Evolutionary conservation across 2,888 invertebrate species (phyloP), one percentile per base, ranked within the genome.

Genomic region (Stomorhina lunata): DNA sequence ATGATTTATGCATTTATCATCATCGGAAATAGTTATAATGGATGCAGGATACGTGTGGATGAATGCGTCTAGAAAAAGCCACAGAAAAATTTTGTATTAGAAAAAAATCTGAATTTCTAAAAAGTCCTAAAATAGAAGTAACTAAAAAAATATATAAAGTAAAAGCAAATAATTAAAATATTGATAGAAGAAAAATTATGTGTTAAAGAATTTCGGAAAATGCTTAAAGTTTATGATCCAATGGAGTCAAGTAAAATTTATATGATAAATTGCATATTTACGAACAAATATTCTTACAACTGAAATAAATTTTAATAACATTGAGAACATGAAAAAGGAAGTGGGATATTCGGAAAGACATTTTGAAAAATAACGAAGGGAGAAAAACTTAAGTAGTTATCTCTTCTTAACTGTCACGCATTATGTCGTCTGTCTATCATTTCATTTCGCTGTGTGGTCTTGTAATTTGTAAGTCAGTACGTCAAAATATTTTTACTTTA

Each of bases 1-100:
- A 75, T 79, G 82, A 82, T 82, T 82, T 82, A 82, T 82, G 75
- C 75, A 79, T 82, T 82, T 82, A 82, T 75, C 61, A 53, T 77
- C 75, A 75, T 75, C 75, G 79, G 79, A 82, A 79, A 79, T 82
- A 75, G 75, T 79, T 82, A 25, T 57, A 61, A 79, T 71, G 43
- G 34, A 45, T 40, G 27, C 0, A 3, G 2, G 7, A 27, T 0
- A 7, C n/a, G 45, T 37, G 17, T 34, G 20, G 2, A 1, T 10
- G 34, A 12, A n/a, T 50, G 25, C 37, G 20, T 10, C 10, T 61
- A 17, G 12, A 22, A 50, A 63, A 73, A 66, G 2, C 80, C 61
- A 63, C 63, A 48, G 32, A 57, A 65, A 32, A n/a, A n/a, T n/a
- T 27, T 2, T 40, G 2, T 32, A 15, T 12, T 12, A 22, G n/a